phyloP scores from a whole-genome alignment of 92 coral and sea anemone species.

The Palythoa grandiflora region DNA sequence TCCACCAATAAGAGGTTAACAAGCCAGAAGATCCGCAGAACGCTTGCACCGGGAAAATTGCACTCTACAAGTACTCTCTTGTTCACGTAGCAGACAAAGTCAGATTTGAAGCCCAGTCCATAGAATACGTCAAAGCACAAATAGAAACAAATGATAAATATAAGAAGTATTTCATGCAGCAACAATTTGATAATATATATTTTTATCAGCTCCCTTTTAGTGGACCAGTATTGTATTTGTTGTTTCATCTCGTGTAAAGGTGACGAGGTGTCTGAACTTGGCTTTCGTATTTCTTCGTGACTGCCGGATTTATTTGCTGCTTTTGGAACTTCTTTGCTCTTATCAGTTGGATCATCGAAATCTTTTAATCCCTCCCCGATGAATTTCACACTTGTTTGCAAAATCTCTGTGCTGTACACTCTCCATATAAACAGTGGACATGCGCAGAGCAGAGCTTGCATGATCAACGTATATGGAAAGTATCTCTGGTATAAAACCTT shows the following conservation, averaged over 20 bases:
- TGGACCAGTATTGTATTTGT: constrained; percentile 71
- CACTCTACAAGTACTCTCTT: constrained; percentile 69
- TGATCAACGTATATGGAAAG: constrained; percentile 72
- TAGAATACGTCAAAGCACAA: constrained; percentile 61
- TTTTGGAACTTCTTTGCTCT: neutral
- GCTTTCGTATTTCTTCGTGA: constrained; percentile 12
- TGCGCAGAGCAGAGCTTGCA: constrained; percentile 74
- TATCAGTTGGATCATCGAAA: neutral
- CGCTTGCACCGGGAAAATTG: constrained; percentile 61
- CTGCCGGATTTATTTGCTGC: constrained; percentile 19
- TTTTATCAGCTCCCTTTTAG: constrained; percentile 60
- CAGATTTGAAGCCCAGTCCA: constrained; percentile 63
- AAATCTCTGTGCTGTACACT: constrained; percentile 65
- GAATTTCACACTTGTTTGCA: constrained; percentile 65
- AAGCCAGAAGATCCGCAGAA: constrained; percentile 72
- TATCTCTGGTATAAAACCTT: constrained; percentile 67
- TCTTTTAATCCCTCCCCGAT: constrained; percentile 57
- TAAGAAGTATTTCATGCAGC: constrained; percentile 65
- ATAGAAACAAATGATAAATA: constrained; percentile 62
- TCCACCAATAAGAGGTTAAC: constrained; percentile 67
- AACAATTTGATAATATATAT: constrained; percentile 73
- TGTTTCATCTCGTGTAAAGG: constrained; percentile 54
- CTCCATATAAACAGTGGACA: constrained; percentile 74
- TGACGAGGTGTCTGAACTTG: constrained; percentile 24
- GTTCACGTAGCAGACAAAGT: constrained; percentile 82